phyloP scores from a whole-genome alignment of 2,888 invertebrate genomes.

The Nematopogon swammerdamellus region DNA sequence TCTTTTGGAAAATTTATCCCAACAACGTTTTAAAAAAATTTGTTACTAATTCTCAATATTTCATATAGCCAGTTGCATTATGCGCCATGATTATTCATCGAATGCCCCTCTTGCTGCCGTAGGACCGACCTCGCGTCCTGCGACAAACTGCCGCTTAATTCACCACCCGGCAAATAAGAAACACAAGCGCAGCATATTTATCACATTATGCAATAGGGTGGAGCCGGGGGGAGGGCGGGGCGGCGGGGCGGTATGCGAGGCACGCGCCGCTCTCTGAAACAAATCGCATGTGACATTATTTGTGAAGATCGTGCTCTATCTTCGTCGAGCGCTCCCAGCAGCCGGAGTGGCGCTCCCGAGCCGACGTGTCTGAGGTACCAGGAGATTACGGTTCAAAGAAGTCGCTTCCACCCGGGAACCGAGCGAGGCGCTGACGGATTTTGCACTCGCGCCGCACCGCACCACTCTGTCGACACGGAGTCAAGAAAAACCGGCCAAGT shows the following conservation, averaged over 20 bases:
- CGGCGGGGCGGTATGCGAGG: slow-evolving; percentile 49
- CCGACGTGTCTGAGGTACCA: slow-evolving; percentile 9
- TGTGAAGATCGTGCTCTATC: slow-evolving; percentile 59
- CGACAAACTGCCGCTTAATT: not conserved
- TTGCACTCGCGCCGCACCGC: too few relatives aligned
- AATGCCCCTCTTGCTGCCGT: not conserved
- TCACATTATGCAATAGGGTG: slow-evolving; percentile 47
- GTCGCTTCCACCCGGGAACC: slow-evolving; percentile 15
- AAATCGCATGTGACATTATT: slow-evolving; percentile 59
- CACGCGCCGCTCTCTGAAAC: slow-evolving; percentile 50
- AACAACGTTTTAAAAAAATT: too few relatives aligned
- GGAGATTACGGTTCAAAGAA: slow-evolving; percentile 55
- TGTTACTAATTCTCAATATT: too few relatives aligned
- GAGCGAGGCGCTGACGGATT: not conserved
- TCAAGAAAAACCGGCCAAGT: too few relatives aligned
- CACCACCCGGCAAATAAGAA: not conserved
- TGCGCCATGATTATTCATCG: too few relatives aligned
- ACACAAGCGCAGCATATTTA: slow-evolving; percentile 53
- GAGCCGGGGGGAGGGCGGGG: slow-evolving; percentile 32
- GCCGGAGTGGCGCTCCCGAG: not conserved
- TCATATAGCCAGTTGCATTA: too few relatives aligned
- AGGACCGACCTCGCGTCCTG: not conserved
- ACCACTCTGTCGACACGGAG: too few relatives aligned
- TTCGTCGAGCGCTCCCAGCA: slow-evolving; percentile 35
- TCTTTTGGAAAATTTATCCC: too few relatives aligned